These are phyloP conservation scores for Chloroclysta siterata DNA, from an alignment of 2,888 invertebrate genomes.

Conservation along the genomic window DNA sequence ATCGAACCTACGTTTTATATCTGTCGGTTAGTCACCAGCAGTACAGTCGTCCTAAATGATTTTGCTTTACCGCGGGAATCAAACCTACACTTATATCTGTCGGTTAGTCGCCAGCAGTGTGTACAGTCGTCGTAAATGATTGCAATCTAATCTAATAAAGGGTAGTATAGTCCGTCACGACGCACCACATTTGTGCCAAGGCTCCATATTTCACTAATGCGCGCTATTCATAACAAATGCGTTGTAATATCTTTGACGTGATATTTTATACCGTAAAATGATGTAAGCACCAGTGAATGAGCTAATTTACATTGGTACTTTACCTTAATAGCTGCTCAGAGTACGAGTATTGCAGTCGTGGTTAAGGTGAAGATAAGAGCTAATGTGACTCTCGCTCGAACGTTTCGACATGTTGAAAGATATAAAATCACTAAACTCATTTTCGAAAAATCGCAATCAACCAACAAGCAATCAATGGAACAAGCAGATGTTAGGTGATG, in stretches of 20 bases:
- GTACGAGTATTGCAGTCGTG: conserved; percentile 3
- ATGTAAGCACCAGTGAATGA: conserved; percentile 23
- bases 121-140: conserved; percentile 3
- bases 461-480: no score
- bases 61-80: no score
- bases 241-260: conserved; percentile 29
- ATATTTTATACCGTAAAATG: conserved; percentile 26
- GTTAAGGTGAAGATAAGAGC: conserved; percentile 25
- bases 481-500: no score
- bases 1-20: no score
- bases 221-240: conserved; percentile 37
- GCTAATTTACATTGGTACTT: conserved; percentile 18
- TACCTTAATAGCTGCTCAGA: not conserved
- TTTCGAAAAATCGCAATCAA: no score
- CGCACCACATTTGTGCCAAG: conserved; percentile 41
- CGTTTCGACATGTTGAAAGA: no score
- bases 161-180: conserved; percentile 40
- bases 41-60: no score
- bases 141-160: conserved; percentile 23
- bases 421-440: no score
- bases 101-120: no score
- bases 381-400: no score
- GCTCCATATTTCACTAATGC: conserved; percentile 41
- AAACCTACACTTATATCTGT: no score
- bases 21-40: no score